Conservation (phyloP, 2,113 vertebrate species). For the Meleagris gallopavo region DNA sequence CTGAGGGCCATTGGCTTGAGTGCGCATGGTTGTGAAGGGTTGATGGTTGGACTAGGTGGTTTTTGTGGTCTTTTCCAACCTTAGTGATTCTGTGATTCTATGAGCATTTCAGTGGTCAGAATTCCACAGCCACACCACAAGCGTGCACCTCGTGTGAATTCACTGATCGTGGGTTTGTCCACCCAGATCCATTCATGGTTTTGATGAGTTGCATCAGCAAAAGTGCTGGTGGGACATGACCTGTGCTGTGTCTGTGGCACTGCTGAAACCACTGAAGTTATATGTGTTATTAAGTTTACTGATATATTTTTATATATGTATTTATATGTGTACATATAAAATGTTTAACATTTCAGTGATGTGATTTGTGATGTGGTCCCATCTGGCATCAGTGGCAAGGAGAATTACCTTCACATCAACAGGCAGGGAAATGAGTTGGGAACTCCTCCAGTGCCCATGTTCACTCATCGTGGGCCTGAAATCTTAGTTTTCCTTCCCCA, state of each 20-base stretch:
- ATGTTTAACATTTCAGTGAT: neutral
- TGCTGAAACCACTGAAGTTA: neutral
- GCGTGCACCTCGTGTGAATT: neutral
- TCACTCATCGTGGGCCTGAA: neutral
- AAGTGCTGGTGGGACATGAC: rapidly evolving
- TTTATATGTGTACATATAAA: neutral
- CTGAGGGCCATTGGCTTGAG: no score
- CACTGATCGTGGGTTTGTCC: neutral
- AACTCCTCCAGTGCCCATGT: neutral
- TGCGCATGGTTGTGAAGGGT: no score
- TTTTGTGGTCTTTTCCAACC: no score
- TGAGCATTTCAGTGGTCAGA: neutral
- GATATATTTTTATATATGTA: no score
- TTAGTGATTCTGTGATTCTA: no score
- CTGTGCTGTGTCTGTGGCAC: rapidly evolving
- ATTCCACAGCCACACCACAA: neutral
- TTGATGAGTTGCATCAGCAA: neutral
- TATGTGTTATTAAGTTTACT: neutral
- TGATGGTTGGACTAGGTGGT: no score
- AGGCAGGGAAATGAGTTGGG: neutral
- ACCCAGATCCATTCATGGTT: rapidly evolving
- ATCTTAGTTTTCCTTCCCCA: neutral
- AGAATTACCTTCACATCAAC: rapidly evolving
- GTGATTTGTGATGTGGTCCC: neutral
- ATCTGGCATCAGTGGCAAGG: neutral